Percentiles rank a stretch among this genome's conserved stretches.
These are phyloP conservation scores for Hylia prasina DNA, from an alignment of 2,113 vertebrate species.

Conservation along the genomic window DNA sequence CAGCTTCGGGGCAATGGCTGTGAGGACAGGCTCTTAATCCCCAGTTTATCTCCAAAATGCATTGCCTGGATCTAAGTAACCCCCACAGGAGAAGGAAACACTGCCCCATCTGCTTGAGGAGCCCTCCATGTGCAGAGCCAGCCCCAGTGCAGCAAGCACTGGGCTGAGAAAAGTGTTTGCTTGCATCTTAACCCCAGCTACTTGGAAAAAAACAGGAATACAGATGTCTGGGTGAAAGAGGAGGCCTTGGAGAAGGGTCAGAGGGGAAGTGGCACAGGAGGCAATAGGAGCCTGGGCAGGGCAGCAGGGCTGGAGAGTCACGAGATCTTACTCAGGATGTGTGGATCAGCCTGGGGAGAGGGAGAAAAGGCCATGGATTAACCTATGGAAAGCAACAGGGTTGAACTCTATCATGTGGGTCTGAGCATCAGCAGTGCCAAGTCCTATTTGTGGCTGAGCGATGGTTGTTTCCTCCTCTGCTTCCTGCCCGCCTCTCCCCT, in stretches of 20 bases:
- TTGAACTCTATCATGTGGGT: rapidly evolving
- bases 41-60: not conserved
- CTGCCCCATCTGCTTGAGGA: rapidly evolving
- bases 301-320: rapidly evolving
- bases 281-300: not conserved
- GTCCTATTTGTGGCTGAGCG: not conserved
- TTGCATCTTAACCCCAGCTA: not conserved
- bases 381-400: not conserved
- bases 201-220: not conserved
- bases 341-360: not conserved
- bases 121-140: not conserved
- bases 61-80: not conserved
- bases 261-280: not conserved
- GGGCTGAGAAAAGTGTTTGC: not conserved
- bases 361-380: not conserved
- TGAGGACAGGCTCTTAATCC: not conserved
- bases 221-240: constrained; percentile 25
- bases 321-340: not conserved
- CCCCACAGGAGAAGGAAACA: not conserved
- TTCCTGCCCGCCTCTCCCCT: rapidly evolving
- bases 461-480: not conserved
- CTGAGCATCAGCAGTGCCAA: not conserved
- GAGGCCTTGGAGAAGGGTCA: not conserved
- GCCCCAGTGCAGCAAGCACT: not conserved
- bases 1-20: not conserved